A percentile compares a stretch with the other conserved stretches of the same genome.
Evolutionary conservation across 1,140 invertebrate species (phyloP).

Genomic region (Microvelia longipes): DNA sequence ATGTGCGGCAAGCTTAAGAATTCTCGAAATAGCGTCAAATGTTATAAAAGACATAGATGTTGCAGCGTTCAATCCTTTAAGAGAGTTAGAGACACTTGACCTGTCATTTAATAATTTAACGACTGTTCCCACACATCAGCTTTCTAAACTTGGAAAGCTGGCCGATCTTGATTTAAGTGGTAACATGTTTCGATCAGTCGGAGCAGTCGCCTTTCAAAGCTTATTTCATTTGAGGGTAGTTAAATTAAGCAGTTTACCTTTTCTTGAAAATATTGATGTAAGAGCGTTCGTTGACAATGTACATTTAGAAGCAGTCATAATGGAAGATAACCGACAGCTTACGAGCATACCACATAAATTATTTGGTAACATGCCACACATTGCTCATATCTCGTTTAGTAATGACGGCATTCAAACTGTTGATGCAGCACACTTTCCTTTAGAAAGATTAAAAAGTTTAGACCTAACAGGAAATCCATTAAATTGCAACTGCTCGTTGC

Average conservation of each 20-base stretch:
- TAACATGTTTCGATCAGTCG: constrained; percentile 52
- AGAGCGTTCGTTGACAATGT: constrained; percentile 69
- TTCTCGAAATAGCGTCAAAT: constrained; percentile 50
- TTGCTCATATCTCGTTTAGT: constrained; percentile 52
- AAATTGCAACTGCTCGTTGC: constrained; percentile 69
- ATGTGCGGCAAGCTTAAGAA: constrained; percentile 41
- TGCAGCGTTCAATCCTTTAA: constrained; percentile 48
- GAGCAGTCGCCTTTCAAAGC: constrained; percentile 59
- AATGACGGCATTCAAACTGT: constrained; percentile 52
- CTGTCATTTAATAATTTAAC: constrained; percentile 69
- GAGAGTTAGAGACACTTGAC: constrained; percentile 51
- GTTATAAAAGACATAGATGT: constrained; percentile 49
- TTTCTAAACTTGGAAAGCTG: constrained; percentile 57
- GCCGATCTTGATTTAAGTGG: constrained; percentile 53
- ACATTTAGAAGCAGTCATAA: constrained; percentile 55
- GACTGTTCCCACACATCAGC: constrained; percentile 50
- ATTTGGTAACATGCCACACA: constrained; percentile 56
- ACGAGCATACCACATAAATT: constrained; percentile 48
- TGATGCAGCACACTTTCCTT: constrained; percentile 60
- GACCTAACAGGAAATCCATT: constrained; percentile 66
- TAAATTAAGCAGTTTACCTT: constrained; percentile 40
- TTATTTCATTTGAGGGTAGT: constrained; percentile 58
- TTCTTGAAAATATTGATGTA: constrained; percentile 24
- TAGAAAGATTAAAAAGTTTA: constrained; percentile 51
- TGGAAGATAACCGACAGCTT: constrained; percentile 58